Percentiles rank a stretch among this genome's conserved stretches.
Evolutionary conservation across 2,888 invertebrate species (phyloP).

Genomic region (Onthophagus sagittarius): DNA sequence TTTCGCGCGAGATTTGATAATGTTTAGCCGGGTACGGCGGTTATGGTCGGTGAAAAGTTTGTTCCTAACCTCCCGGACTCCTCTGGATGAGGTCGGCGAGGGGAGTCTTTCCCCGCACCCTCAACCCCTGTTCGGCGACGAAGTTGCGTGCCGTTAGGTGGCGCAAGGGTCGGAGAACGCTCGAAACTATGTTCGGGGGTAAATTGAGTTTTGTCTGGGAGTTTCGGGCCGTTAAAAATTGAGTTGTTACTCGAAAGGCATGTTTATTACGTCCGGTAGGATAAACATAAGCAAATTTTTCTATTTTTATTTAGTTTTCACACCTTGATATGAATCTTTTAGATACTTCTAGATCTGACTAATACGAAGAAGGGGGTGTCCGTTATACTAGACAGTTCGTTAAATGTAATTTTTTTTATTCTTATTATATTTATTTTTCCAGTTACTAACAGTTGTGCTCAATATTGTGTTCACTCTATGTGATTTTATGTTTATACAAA

Average conservation of each 20-base stretch:
- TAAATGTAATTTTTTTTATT: too few species aligned
- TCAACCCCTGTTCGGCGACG: not conserved
- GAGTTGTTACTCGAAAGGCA: not conserved
- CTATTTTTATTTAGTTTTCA: not conserved
- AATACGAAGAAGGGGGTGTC: too few species aligned
- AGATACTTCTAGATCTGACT: too few species aligned
- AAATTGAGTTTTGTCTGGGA: not conserved
- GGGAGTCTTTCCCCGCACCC: not conserved
- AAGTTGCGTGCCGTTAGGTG: not conserved
- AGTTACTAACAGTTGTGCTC: too few species aligned
- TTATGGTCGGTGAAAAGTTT: not conserved
- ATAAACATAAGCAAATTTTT: not conserved
- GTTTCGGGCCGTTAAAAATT: not conserved
- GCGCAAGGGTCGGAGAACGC: not conserved
- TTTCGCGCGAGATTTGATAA: slow-evolving; percentile 1
- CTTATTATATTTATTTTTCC: too few species aligned
- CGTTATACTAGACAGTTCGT: too few species aligned
- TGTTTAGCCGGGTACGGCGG: not conserved
- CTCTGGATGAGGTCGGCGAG: not conserved
- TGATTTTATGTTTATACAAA: too few species aligned
- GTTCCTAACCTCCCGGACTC: not conserved
- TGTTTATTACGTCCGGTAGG: not conserved
- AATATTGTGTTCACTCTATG: too few species aligned
- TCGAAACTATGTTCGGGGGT: not conserved
- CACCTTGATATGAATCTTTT: not conserved